Evolutionary conservation across 1,140 invertebrate species (phyloP).

Genomic region (Drosophila ironensis): DNA sequence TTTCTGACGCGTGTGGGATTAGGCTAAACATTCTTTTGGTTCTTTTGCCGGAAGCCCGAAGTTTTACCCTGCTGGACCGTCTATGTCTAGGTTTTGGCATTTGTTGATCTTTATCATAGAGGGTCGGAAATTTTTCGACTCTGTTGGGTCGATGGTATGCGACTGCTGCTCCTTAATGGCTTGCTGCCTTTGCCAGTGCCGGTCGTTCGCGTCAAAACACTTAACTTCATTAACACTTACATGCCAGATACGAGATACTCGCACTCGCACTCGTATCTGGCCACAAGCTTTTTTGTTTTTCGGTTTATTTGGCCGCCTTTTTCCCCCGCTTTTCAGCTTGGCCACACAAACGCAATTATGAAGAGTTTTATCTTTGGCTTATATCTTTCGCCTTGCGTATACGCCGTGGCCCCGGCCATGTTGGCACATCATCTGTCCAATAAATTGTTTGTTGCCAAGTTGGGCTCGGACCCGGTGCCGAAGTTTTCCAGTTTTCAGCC

Average conservation of each 20-base stretch:
- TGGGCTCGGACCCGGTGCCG: slow-evolving; percentile 5
- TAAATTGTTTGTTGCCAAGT: slow-evolving; percentile 50
- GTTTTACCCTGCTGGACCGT: background rate
- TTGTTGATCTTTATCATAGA: slow-evolving; percentile 67
- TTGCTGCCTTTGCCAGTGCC: slow-evolving; percentile 57
- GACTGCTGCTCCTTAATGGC: slow-evolving; percentile 75
- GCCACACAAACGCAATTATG: slow-evolving; percentile 73
- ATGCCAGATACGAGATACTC: slow-evolving; percentile 71
- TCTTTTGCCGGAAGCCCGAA: background rate
- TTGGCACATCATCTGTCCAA: slow-evolving; percentile 70
- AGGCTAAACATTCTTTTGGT: background rate
- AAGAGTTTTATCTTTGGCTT: slow-evolving; percentile 75
- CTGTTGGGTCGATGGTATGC: slow-evolving; percentile 57
- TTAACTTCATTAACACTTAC: slow-evolving; percentile 81
- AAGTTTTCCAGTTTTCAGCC: slow-evolving; percentile 6
- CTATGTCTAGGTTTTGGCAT: slow-evolving; percentile 44
- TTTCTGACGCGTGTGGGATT: background rate
- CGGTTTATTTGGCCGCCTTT: slow-evolving; percentile 11
- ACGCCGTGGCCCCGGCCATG: slow-evolving; percentile 44
- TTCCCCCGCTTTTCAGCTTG: slow-evolving; percentile 23
- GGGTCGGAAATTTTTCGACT: slow-evolving; percentile 51
- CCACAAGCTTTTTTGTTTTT: slow-evolving; percentile 49
- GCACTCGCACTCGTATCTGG: too few species aligned
- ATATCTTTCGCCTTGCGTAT: slow-evolving; percentile 53
- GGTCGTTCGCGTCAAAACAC: slow-evolving; percentile 72